These are phyloP conservation scores for Falco concolor DNA, from an alignment of 2,797 vertebrate genomes.

Conservation along the genomic window DNA sequence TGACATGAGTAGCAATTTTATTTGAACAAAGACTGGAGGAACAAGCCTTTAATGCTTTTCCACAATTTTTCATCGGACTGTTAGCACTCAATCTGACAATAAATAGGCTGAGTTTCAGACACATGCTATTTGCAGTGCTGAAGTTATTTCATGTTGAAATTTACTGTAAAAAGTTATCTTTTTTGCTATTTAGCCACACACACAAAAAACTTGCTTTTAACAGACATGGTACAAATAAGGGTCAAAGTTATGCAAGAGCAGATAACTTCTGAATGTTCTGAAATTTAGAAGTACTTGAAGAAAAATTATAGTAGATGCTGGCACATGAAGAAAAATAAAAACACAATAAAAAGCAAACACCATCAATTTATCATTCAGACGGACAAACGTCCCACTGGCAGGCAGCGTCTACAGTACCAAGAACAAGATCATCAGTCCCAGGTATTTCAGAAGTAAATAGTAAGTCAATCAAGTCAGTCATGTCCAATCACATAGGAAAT, in stretches of 20 bases:
- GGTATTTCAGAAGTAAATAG: not conserved
- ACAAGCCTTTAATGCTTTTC: slow-evolving; percentile 8
- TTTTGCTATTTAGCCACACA: not conserved
- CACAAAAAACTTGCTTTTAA: not conserved
- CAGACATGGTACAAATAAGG: not conserved
- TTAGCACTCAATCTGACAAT: slow-evolving; percentile 5
- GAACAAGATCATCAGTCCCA: not conserved
- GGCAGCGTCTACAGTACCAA: not conserved
- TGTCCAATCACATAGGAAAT: not conserved
- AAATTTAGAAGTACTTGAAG: not conserved
- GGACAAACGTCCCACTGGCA: not conserved
- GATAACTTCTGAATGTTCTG: not conserved
- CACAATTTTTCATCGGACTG: slow-evolving; percentile 22
- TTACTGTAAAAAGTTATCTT: not conserved
- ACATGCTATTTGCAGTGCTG: not conserved
- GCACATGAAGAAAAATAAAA: not conserved
- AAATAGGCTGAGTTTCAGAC: slow-evolving; percentile 2
- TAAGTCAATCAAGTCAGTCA: not conserved
- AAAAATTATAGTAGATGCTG: not conserved
- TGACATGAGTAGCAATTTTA: slow-evolving; percentile 1
- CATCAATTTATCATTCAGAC: not conserved
- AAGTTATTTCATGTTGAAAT: slow-evolving; percentile 3
- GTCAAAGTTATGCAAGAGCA: not conserved
- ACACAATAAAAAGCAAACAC: not conserved
- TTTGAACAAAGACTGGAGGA: not conserved